Evolutionary conservation across 2,888 invertebrate genomes (phyloP), one percentile per base, ranked within the genome.

Genomic region (Spilosoma lubricipeda): DNA sequence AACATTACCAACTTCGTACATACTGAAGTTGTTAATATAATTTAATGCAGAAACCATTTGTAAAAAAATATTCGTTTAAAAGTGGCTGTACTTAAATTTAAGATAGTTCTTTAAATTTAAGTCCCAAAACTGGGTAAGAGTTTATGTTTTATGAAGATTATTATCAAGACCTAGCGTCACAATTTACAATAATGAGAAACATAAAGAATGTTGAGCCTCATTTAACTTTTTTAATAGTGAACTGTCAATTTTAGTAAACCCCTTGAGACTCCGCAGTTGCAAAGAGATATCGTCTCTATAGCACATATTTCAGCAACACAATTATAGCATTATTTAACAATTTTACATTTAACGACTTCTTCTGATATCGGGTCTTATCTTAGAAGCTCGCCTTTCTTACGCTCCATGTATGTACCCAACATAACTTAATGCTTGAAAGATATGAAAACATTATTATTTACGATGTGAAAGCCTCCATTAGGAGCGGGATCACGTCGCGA

Each of bases 401-500:
- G 20, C 20, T 30, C n/a, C n/a, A n/a, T n/a, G 11, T 5, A 27
- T 33, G 20, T 27, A 3, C 11, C 20, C 45, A 67, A 30, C 67
- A 11, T 45, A 30, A 30, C 20, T 20, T 67, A 30, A 13, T 5
- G 27, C 48, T 23, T 33, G 67, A 30, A 63, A 67, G 11, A 67
- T 48, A 23, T 45, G 48, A 48, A 45, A 23, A 45, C 27, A 67
- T 30, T 67, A 45, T 67, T 48, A 30, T 67, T 45, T 45, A 67
- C 23, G 20, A 63, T 20, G 30, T 30, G 3, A 48, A 20, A 45
- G 45, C 67, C 7, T 30, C 67, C 45, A 67, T 67, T 67, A 48
- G 67, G 30, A 30, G 48, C 48, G 67, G 20, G 67, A 45, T 45
- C 67, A 67, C 67, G 67, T 67, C 30, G 67, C 45, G 45, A 9